Evolutionary conservation across 30 jellyfish, hydroid and myxozoan genomes (phyloP).

Genomic region (Hydractinia symbiolongicarpus): DNA sequence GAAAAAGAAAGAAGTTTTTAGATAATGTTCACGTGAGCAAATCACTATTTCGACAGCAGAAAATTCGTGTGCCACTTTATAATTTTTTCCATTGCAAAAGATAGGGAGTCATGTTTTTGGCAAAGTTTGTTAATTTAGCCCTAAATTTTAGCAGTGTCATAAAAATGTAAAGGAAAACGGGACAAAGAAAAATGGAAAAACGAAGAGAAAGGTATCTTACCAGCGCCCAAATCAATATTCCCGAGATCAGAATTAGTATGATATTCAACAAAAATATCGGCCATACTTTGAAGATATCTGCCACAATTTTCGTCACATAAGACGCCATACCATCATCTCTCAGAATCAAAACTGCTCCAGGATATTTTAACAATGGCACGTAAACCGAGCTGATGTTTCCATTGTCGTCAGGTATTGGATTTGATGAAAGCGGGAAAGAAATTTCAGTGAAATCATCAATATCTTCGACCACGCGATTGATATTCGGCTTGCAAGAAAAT

Average conservation of each 20-base stretch:
- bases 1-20: no score
- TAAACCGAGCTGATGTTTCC: neutral
- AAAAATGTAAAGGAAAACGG: no score
- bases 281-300: neutral
- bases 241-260: conserved; percentile 30
- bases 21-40: no score
- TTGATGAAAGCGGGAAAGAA: conserved; percentile 6
- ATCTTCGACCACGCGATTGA: conserved; percentile 8
- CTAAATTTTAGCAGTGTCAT: no score
- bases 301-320: neutral
- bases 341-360: conserved; percentile 32
- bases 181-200: no score
- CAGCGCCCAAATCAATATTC: conserved; percentile 40
- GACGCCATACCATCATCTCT: neutral
- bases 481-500: neutral
- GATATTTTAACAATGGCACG: neutral
- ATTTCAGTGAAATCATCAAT: conserved; percentile 20
- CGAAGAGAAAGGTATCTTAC: conserved; percentile 15
- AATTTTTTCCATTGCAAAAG: no score
- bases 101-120: no score
- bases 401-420: neutral
- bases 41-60: no score
- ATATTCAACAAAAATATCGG: conserved; percentile 8
- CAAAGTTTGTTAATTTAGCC: no score
- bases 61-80: no score